Evolutionary conservation across 2,113 vertebrate genomes (phyloP).

Genomic region (Tauraco erythrolophus): DNA sequence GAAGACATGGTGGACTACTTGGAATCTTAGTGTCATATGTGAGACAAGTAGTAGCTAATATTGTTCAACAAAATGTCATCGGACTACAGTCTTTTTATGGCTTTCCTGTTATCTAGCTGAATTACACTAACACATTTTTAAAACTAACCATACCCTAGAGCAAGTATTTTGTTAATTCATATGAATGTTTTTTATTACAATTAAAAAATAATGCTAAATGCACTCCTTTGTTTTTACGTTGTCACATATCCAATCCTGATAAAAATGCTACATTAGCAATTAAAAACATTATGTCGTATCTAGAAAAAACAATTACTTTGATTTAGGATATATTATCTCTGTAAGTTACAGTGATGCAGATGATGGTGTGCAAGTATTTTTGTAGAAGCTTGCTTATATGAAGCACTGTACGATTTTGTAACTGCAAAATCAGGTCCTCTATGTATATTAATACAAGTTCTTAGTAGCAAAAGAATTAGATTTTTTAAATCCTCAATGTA

Average conservation of each 20-base stretch:
- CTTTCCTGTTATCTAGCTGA: not conserved
- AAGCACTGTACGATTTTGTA: not conserved
- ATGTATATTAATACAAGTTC: not conserved
- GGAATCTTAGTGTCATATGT: not conserved
- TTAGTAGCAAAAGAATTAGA: not conserved
- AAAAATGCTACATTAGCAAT: not conserved
- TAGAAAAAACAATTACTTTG: not conserved
- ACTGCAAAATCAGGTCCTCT: not conserved
- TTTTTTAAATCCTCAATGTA: not conserved
- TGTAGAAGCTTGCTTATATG: not conserved
- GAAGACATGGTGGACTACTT: not conserved
- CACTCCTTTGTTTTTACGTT: not conserved
- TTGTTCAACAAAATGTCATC: not conserved
- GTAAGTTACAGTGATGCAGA: not conserved
- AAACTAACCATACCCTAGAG: not conserved
- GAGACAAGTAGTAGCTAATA: not conserved
- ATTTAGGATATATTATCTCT: not conserved
- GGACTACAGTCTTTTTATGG: not conserved
- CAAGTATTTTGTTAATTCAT: not conserved
- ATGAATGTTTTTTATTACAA: not conserved
- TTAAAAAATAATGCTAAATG: not conserved
- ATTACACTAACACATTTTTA: not conserved
- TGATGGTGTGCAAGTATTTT: not conserved
- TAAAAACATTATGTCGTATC: not conserved
- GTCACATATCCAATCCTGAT: not conserved